These are phyloP conservation scores for Drosophila lacteicornis DNA, from an alignment of 1,140 invertebrate species.

Conservation along the genomic window DNA sequence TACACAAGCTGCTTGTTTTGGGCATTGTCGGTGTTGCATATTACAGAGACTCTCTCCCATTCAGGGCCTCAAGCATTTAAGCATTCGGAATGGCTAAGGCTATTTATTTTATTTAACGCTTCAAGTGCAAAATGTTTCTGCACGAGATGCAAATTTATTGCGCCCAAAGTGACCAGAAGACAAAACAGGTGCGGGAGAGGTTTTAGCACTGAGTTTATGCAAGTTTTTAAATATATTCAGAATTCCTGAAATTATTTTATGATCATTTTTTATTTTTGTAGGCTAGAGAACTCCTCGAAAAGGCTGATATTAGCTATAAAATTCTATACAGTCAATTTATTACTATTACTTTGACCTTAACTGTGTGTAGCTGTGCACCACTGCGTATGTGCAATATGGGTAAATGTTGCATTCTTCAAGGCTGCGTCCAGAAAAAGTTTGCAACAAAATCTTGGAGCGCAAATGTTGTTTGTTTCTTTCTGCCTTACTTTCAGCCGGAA, in stretches of 20 bases:
- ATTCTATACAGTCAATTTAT: background rate
- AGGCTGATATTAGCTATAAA: too few species aligned
- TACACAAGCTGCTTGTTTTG: slow-evolving; percentile 8
- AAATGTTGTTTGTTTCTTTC: slow-evolving; percentile 57
- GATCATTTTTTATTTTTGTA: background rate
- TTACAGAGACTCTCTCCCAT: slow-evolving; percentile 18
- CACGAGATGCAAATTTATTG: slow-evolving; percentile 52
- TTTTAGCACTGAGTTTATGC: too few species aligned
- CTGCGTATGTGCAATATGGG: slow-evolving; percentile 11
- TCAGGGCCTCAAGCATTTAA: slow-evolving; percentile 50
- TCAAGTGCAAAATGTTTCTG: slow-evolving; percentile 51
- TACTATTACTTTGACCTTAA: background rate
- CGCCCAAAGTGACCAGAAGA: slow-evolving; percentile 12
- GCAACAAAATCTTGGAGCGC: slow-evolving; percentile 50
- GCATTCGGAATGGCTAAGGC: slow-evolving; percentile 39
- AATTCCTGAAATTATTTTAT: background rate
- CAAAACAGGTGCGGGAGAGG: background rate
- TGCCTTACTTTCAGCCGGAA: slow-evolving; percentile 58
- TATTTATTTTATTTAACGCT: slow-evolving; percentile 65
- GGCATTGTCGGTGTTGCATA: slow-evolving; percentile 33
- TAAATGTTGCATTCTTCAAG: slow-evolving; percentile 35
- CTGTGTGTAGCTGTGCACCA: background rate
- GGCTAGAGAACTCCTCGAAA: background rate
- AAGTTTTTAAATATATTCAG: background rate
- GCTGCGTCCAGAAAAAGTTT: slow-evolving; percentile 44